A percentile compares a stretch with the other conserved stretches of the same genome.
These are phyloP conservation scores for Dastarcus helophoroides DNA, from an alignment of 2,888 invertebrate genomes.

Conservation along the genomic window DNA sequence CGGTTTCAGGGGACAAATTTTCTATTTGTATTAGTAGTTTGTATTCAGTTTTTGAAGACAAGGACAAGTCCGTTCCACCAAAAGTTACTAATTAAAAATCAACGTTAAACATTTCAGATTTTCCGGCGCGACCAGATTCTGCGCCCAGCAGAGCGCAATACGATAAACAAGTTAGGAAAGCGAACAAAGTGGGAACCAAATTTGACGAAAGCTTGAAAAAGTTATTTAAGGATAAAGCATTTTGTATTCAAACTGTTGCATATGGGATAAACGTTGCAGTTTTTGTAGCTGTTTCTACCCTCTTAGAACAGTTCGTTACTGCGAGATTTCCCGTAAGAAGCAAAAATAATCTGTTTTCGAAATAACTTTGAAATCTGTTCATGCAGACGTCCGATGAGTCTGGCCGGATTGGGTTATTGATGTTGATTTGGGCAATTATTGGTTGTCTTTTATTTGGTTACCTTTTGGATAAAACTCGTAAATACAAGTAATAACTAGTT, in stretches of 20 bases:
- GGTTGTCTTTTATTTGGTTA: conserved; percentile 83
- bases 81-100: too few relatives aligned
- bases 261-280: conserved; percentile 90
- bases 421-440: conserved; percentile 68
- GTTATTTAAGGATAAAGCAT: conserved; percentile 65
- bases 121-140: conserved; percentile 41
- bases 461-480: conserved; percentile 81
- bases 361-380: too few relatives aligned
- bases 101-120: conserved; percentile 43
- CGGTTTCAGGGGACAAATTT: too few relatives aligned
- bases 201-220: too few relatives aligned
- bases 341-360: too few relatives aligned
- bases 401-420: conserved; percentile 78
- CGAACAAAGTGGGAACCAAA: conserved; percentile 47
- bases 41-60: too few relatives aligned
- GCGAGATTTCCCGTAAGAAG: conserved; percentile 65
- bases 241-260: conserved; percentile 66
- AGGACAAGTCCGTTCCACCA: too few relatives aligned
- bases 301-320: conserved; percentile 77
- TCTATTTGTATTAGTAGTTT: too few relatives aligned
- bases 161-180: conserved; percentile 40
- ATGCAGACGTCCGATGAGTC: too few relatives aligned
- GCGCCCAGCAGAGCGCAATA: conserved; percentile 47
- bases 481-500: conserved; percentile 89
- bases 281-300: conserved; percentile 89